phyloP scores from a whole-genome alignment of 1,140 invertebrate genomes.

The Bombus sylvicola region DNA sequence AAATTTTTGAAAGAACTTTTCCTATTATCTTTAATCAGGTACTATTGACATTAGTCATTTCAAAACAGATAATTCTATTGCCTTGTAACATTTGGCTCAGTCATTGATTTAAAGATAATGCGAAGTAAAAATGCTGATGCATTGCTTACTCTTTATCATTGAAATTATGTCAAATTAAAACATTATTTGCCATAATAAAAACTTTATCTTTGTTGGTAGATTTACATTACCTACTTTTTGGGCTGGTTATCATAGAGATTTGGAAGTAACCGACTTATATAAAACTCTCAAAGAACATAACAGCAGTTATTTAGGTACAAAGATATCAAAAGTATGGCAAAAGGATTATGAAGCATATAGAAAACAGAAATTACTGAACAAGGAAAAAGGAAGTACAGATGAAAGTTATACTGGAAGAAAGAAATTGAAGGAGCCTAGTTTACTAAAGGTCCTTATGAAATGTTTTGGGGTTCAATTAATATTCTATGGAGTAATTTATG shows the following conservation, averaged over 20 bases:
- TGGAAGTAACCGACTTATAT: slow-evolving; percentile 88
- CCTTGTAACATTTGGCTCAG: not conserved
- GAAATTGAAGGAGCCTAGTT: slow-evolving; percentile 81
- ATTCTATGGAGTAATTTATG: slow-evolving; percentile 82
- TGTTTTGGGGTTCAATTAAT: slow-evolving; percentile 83
- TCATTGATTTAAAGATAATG: slow-evolving; percentile 24
- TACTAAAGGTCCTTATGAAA: slow-evolving; percentile 82
- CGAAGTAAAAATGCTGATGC: not conserved
- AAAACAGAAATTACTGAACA: slow-evolving; percentile 42
- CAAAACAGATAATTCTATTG: slow-evolving; percentile 1
- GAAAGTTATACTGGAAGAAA: slow-evolving; percentile 51
- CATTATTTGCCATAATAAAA: not conserved
- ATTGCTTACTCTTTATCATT: not conserved
- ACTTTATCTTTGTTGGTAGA: slow-evolving; percentile 76
- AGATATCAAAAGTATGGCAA: slow-evolving; percentile 77
- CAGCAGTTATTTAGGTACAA: slow-evolving; percentile 81
- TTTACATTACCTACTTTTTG: slow-evolving; percentile 87
- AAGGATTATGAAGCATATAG: slow-evolving; percentile 69
- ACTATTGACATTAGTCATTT: slow-evolving; percentile 6
- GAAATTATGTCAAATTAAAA: not conserved
- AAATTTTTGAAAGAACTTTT: not conserved
- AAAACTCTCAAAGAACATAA: slow-evolving; percentile 85
- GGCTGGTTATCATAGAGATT: slow-evolving; percentile 86
- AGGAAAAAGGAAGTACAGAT: slow-evolving; percentile 52
- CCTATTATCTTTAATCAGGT: slow-evolving; percentile 18